phyloP scores from a whole-genome alignment of 2,113 vertebrate genomes.

The Talpa occidentalis region DNA sequence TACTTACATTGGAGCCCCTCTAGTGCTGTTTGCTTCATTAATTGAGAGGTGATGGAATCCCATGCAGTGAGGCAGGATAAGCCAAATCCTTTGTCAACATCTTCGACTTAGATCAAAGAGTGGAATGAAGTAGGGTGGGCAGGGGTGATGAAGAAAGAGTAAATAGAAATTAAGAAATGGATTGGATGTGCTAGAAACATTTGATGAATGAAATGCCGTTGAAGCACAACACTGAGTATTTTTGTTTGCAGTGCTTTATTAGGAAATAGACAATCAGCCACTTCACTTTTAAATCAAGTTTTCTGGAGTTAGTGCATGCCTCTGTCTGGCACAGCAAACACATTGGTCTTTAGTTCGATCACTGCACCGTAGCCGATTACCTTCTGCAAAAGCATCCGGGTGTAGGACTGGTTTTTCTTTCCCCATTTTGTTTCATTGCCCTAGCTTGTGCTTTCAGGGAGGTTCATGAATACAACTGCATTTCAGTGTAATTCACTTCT shows the following conservation, averaged over 20 bases:
- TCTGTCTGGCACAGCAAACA: slow-evolving; percentile 7
- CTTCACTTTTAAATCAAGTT: slow-evolving; percentile 73
- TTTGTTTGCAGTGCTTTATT: slow-evolving; percentile 78
- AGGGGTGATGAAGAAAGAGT: slow-evolving; percentile 66
- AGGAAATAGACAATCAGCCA: slow-evolving; percentile 75
- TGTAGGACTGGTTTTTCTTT: not conserved
- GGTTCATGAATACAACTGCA: not conserved
- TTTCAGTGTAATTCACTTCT: not conserved
- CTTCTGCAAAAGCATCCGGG: not conserved
- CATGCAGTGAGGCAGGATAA: slow-evolving; percentile 62
- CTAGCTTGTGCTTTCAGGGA: not conserved
- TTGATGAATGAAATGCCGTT: slow-evolving; percentile 77
- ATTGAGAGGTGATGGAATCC: slow-evolving; percentile 71
- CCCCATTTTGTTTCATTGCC: not conserved
- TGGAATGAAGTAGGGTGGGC: slow-evolving; percentile 64
- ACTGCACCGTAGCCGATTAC: not conserved
- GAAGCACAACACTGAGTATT: slow-evolving; percentile 77
- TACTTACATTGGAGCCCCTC: slow-evolving; percentile 56
- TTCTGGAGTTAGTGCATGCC: slow-evolving; percentile 57
- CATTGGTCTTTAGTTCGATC: slow-evolving; percentile 20
- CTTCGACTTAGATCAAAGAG: slow-evolving; percentile 78
- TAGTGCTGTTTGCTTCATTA: slow-evolving; percentile 68
- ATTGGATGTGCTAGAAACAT: slow-evolving; percentile 75
- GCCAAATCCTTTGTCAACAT: slow-evolving; percentile 70
- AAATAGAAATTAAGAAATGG: slow-evolving; percentile 80